Conservation (phyloP, 2,797 vertebrate species). For the Pantherophis vulpinus region DNA sequence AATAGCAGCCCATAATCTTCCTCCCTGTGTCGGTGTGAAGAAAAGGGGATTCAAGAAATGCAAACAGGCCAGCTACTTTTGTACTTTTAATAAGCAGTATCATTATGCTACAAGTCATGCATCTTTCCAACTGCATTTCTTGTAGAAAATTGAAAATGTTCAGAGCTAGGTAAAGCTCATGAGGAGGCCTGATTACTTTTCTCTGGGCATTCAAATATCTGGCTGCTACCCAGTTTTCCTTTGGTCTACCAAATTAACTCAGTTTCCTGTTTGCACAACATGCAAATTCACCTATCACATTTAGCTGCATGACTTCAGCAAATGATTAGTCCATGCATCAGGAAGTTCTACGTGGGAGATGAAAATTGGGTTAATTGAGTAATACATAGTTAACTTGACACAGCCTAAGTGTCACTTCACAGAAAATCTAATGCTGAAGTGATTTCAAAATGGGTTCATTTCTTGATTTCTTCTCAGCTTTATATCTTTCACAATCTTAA, state of each 20-base stretch:
- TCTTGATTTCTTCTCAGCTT: neutral
- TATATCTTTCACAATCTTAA: neutral
- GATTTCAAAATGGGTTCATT: neutral
- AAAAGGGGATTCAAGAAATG: rapidly evolving
- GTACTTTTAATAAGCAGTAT: neutral
- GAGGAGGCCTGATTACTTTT: neutral
- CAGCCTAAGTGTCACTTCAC: neutral
- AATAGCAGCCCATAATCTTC: neutral
- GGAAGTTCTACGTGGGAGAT: neutral
- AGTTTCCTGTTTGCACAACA: neutral
- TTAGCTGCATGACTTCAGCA: neutral
- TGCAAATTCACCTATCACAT: neutral
- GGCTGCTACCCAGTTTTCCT: neutral
- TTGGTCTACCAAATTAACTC: neutral
- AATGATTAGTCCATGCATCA: neutral
- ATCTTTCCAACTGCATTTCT: neutral
- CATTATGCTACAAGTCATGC: neutral
- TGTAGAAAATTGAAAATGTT: neutral
- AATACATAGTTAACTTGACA: neutral
- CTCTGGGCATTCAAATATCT: neutral
- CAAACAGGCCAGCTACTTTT: neutral
- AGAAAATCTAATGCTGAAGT: neutral
- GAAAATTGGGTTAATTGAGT: neutral
- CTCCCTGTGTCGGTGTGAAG: neutral
- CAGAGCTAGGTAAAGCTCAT: neutral